A percentile compares a stretch with the other conserved stretches of the same genome.
These are phyloP conservation scores for Beaufortia kweichowensis DNA, from an alignment of 2,113 vertebrate species.

Conservation along the genomic window DNA sequence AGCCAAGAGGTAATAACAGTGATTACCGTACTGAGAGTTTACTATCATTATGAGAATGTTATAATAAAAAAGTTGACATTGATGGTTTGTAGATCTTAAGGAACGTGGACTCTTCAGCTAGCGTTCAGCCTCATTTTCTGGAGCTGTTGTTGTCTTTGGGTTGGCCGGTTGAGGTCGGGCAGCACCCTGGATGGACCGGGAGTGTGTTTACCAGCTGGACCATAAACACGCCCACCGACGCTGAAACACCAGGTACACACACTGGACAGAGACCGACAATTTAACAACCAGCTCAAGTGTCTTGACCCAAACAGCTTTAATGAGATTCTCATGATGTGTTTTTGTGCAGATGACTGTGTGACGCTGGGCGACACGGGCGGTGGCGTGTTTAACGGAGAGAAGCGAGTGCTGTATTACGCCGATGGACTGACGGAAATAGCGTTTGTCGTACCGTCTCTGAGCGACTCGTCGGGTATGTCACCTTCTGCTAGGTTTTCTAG, in stretches of 20 bases:
- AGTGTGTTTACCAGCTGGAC: constrained; percentile 88
- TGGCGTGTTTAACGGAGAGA: constrained; percentile 86
- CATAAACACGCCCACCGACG: constrained; percentile 76
- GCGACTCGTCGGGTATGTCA: constrained; percentile 80
- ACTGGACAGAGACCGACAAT: constrained; percentile 20
- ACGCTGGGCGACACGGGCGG: constrained; percentile 79
- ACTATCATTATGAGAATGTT: background rate
- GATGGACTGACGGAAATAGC: constrained; percentile 89
- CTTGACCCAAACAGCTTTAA: too few species aligned
- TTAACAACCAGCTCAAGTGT: too few species aligned
- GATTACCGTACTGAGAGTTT: background rate
- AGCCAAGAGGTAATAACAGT: constrained; percentile 80
- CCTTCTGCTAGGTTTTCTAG: background rate
- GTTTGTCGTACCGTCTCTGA: constrained; percentile 83
- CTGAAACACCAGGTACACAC: constrained; percentile 67
- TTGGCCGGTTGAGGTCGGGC: constrained; percentile 82
- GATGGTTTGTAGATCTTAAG: constrained; percentile 79
- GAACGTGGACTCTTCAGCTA: constrained; percentile 85
- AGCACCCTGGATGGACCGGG: constrained; percentile 87
- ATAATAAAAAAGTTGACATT: background rate
- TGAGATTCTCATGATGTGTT: constrained; percentile 29
- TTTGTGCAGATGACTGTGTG: constrained; percentile 74
- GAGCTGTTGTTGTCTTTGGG: constrained; percentile 91
- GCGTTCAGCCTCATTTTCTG: constrained; percentile 83
- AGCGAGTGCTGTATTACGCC: constrained; percentile 84